Evolutionary conservation across 2,113 vertebrate genomes (phyloP).

Genomic region (Drymodes brunneopygia): DNA sequence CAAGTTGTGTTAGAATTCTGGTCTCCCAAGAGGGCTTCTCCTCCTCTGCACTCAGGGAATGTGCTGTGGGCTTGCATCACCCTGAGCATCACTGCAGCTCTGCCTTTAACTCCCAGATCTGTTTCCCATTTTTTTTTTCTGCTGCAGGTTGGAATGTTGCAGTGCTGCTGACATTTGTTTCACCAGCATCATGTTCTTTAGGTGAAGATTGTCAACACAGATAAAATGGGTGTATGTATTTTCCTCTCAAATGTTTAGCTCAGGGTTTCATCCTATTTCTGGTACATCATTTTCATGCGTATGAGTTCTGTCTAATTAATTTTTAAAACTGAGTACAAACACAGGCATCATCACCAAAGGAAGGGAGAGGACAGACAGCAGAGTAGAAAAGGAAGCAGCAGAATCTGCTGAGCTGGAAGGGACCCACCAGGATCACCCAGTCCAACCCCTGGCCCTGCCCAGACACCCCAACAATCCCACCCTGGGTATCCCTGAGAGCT

Average conservation of each 20-base stretch:
- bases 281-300: not conserved
- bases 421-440: not conserved
- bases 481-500: accelerated
- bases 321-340: not conserved
- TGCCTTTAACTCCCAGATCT: not conserved
- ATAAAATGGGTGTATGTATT: not conserved
- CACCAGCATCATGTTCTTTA: not conserved
- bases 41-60: not conserved
- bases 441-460: not conserved
- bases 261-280: not conserved
- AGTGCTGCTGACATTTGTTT: not conserved
- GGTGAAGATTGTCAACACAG: not conserved
- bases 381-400: not conserved
- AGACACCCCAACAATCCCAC: not conserved
- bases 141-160: not conserved
- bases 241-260: not conserved
- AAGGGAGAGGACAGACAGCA: not conserved
- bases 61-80: not conserved
- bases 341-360: not conserved
- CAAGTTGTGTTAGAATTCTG: not conserved
- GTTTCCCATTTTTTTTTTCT: not conserved
- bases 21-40: not conserved
- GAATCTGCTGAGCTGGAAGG: not conserved
- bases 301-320: not conserved
- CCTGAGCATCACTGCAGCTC: not conserved